Evolutionary conservation across 37 sponge, comb jelly and placozoan genomes (phyloP), one percentile per base, ranked within the genome.

Genomic region (Lycopodina hypogea): DNA sequence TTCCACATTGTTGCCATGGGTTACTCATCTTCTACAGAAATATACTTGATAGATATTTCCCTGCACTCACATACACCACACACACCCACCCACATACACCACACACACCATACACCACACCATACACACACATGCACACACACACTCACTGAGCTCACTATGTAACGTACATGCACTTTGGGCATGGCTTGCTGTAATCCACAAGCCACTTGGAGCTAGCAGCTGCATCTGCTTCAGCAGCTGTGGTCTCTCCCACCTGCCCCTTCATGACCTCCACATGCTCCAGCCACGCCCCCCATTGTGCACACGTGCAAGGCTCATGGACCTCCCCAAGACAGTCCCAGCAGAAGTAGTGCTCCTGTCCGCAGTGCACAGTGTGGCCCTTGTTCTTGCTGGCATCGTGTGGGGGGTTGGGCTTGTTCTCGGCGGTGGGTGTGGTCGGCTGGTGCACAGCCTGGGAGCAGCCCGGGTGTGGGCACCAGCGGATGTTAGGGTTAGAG

Each of bases 341-440:
- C 96, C 93, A 92, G 71, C 96, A 96, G 84, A 96, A 96, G 81
- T 84, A 90, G 68, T 96, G 96, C 29, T 89, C 84, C 26, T 81
- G 75, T 9, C 96, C 91, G 42, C 96, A 96, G 42, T 92, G 81
- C 0, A 92, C 96, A 41, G 62, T 63, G 53, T 24, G 36, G 35
- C 61, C 60, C 55, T 72, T 70, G 52, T 9, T 30, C 45, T 55
- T 29, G 19, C 8, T 14, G 37, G 67, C 15, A 0, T 50, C 76
- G 30, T 33, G 35, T 42, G 26, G 17, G 12, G 74, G 41, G 1
- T 26, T 30, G n/a, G 23, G 48, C 6, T 4, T 6, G 39, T 42
- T 29, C 69, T 12, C 52, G 69, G 40, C 62, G 0, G 42, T 62
- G 45, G 68, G 19, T 39, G 70, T 77, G 0, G 78, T 40, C 11